Conservation (phyloP, 2,113 vertebrate genomes). For the Myiopsitta monachus region DNA sequence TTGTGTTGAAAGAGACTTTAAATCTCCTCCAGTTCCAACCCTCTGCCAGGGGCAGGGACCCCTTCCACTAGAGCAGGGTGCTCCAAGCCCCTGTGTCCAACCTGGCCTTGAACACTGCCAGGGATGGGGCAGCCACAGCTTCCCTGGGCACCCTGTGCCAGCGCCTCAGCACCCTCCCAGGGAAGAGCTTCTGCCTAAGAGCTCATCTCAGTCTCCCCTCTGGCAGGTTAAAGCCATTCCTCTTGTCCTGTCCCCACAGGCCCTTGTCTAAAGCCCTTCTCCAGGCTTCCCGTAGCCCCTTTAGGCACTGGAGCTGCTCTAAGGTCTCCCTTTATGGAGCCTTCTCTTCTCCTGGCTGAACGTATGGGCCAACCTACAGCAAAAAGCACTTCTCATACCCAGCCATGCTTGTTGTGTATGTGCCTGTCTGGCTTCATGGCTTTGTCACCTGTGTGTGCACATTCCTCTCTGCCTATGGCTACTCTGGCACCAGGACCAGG, state of each 20-base stretch:
- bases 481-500: rapidly evolving
- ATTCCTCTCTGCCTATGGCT: rapidly evolving
- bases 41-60: no score
- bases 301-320: not conserved
- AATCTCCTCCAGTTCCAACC: not conserved
- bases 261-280: not conserved
- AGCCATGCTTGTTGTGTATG: rapidly evolving
- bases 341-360: not conserved
- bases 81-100: no score
- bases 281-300: not conserved
- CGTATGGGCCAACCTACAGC: not conserved
- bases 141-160: no score
- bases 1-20: not conserved
- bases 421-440: rapidly evolving
- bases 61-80: no score
- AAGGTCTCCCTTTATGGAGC: not conserved
- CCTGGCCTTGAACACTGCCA: no score
- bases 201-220: not conserved
- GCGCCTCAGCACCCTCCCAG: no score
- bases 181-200: no score
- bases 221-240: not conserved
- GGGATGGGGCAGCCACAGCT: no score
- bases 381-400: not conserved
- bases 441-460: rapidly evolving
- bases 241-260: rapidly evolving